A percentile compares a stretch with the other conserved stretches of the same genome.
Evolutionary conservation across 2,888 invertebrate genomes (phyloP).

Genomic region (Pyralis farinalis): DNA sequence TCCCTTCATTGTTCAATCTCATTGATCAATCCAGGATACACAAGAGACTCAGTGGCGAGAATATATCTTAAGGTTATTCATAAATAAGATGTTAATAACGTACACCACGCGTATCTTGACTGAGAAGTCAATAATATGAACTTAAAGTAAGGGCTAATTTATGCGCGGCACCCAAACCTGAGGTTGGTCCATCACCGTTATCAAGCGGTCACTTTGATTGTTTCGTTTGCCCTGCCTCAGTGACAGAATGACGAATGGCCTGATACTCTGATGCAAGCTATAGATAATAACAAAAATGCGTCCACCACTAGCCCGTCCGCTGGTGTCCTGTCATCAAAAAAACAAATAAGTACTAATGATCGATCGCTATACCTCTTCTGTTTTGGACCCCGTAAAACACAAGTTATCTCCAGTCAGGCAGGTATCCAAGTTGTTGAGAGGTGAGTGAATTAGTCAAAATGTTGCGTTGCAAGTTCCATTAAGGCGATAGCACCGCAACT

Average conservation of each 20-base stretch:
- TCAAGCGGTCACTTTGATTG: constrained; percentile 75
- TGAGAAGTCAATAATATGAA: no score
- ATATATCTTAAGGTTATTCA: no score
- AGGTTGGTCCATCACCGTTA: constrained; percentile 38
- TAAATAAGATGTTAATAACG: no score
- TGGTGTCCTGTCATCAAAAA: constrained; percentile 73
- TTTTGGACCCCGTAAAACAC: constrained; percentile 68
- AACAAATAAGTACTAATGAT: constrained; percentile 78
- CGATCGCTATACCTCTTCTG: constrained; percentile 61
- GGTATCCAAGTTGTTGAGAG: constrained; percentile 49
- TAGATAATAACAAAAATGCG: constrained; percentile 55
- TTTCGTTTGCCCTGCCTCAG: constrained; percentile 61
- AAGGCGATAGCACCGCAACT: no score
- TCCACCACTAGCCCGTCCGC: constrained; percentile 43
- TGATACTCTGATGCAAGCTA: constrained; percentile 65
- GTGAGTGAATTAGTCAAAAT: constrained; percentile 20
- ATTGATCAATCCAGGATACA: no score
- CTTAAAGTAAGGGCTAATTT: background rate
- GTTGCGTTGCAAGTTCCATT: constrained; percentile 18
- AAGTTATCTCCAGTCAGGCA: constrained; percentile 53
- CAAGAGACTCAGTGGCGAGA: no score
- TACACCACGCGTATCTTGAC: no score
- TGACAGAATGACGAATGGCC: constrained; percentile 79
- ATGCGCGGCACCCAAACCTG: constrained; percentile 12
- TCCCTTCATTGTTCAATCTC: no score